Evolutionary conservation across 2,797 vertebrate genomes (phyloP).

Genomic region (Microctenopoma lineatum): DNA sequence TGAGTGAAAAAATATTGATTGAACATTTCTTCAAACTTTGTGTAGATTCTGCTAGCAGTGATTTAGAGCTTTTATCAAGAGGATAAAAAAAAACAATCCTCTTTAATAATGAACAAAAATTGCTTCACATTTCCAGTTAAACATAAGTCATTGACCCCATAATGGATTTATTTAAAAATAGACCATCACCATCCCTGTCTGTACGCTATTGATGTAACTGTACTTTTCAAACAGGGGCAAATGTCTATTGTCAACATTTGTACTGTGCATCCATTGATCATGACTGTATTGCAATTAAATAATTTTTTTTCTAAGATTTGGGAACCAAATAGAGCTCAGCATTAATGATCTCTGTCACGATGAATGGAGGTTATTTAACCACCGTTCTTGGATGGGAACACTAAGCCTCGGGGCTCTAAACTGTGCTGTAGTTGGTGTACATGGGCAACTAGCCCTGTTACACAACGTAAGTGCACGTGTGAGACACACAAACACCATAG

Average conservation of each 20-base stretch:
- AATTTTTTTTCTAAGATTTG: slow-evolving; percentile 4
- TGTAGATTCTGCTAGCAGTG: slow-evolving; percentile 1
- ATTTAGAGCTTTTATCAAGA: slow-evolving; percentile 22
- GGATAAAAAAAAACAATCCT: slow-evolving; percentile 27
- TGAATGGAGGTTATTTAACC: slow-evolving; percentile 44
- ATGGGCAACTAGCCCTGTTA: slow-evolving; percentile 27
- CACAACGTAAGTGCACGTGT: slow-evolving; percentile 10
- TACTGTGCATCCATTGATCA: background rate
- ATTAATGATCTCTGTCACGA: background rate
- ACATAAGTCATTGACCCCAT: slow-evolving; percentile 51
- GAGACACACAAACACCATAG: background rate
- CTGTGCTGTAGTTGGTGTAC: slow-evolving; percentile 37
- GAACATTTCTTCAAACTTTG: background rate
- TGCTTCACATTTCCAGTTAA: slow-evolving; percentile 57
- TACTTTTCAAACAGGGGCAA: slow-evolving; percentile 55
- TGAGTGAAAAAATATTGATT: background rate
- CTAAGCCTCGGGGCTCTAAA: slow-evolving; percentile 36
- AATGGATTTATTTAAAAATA: slow-evolving; percentile 60
- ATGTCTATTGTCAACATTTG: slow-evolving; percentile 50
- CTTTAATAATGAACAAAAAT: slow-evolving; percentile 28
- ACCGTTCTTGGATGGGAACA: slow-evolving; percentile 22
- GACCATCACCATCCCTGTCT: slow-evolving; percentile 42
- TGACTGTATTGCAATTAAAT: background rate
- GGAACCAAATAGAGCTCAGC: slow-evolving; percentile 29
- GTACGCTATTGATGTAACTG: slow-evolving; percentile 70